Conservation (phyloP, 2,888 invertebrate species). For the Himalopsyche kuldschensis region DNA sequence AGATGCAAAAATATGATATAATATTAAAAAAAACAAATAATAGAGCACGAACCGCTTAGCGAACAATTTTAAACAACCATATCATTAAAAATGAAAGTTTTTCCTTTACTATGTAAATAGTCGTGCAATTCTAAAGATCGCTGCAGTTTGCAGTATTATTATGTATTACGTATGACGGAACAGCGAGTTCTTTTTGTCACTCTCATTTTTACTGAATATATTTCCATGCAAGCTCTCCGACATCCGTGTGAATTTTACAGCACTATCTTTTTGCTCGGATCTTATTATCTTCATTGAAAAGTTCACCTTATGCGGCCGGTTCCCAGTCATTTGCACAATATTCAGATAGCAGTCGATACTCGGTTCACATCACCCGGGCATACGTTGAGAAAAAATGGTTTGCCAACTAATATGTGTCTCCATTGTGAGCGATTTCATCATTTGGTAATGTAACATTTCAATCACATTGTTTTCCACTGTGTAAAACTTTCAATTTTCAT, state of each 20-base stretch:
- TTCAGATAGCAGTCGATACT: neutral
- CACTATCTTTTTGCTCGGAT: slow-evolving; percentile 27
- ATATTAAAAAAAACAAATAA: neutral
- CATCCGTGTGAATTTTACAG: slow-evolving; percentile 29
- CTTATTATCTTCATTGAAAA: slow-evolving; percentile 21
- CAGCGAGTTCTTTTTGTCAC: slow-evolving; percentile 23
- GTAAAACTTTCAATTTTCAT: slow-evolving; percentile 46
- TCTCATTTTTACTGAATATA: slow-evolving; percentile 3
- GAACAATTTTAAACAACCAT: neutral
- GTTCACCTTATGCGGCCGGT: slow-evolving; percentile 18
- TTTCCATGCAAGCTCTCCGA: slow-evolving; percentile 13
- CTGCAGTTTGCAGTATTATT: neutral
- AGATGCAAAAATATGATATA: neutral
- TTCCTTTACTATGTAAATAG: neutral
- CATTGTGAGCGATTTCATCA: slow-evolving; percentile 26
- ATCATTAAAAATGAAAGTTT: slow-evolving; percentile 13
- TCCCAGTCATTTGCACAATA: slow-evolving; percentile 34
- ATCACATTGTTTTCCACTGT: slow-evolving; percentile 39
- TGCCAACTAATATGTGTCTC: slow-evolving; percentile 18
- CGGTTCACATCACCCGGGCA: neutral
- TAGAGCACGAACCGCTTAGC: neutral
- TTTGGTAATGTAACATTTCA: slow-evolving; percentile 14
- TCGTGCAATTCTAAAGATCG: neutral
- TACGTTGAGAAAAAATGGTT: slow-evolving; percentile 23
- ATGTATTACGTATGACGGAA: slow-evolving; percentile 4